Percentiles rank a stretch among this genome's conserved stretches.
Conservation (phyloP, 2,888 invertebrate genomes). For the Drosophila leonis region DNA sequence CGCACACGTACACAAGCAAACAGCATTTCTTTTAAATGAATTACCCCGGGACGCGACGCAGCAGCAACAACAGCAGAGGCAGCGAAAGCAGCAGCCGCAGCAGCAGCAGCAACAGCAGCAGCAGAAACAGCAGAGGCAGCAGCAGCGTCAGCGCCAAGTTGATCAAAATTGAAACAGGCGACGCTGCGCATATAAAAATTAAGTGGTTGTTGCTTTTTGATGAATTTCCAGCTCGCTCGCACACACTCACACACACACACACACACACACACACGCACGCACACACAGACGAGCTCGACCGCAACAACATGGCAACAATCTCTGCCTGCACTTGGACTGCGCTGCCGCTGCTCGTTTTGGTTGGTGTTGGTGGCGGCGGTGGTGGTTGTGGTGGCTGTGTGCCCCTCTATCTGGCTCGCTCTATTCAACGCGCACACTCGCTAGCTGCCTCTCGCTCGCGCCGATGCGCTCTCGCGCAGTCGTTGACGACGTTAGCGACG, state of each 20-base stretch:
- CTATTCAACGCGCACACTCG: constrained; percentile 6
- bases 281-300: constrained; percentile 22
- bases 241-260: constrained; percentile 35
- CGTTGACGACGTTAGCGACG: constrained; percentile 18
- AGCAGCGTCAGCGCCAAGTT: constrained; percentile 63
- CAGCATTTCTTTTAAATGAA: constrained; percentile 66
- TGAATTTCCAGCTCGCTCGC: constrained; percentile 82
- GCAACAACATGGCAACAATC: constrained; percentile 83
- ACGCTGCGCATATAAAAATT: constrained; percentile 77
- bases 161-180: constrained; percentile 79
- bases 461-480: constrained; percentile 16
- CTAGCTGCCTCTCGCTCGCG: constrained; percentile 18
- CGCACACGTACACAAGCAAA: constrained; percentile 23
- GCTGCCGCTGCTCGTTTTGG: constrained; percentile 51
- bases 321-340: constrained; percentile 47
- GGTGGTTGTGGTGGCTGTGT: constrained; percentile 18
- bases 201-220: constrained; percentile 80
- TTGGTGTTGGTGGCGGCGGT: constrained; percentile 46
- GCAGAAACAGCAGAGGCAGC: constrained; percentile 3
- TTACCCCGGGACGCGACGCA: constrained; percentile 45
- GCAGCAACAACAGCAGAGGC: constrained; percentile 1
- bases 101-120: constrained; percentile 13
- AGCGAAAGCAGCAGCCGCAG: constrained; percentile 7
- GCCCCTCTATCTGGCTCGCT: constrained; percentile 33
- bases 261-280: background rate